Percentiles rank a stretch among this genome's conserved stretches.
phyloP scores from a whole-genome alignment of 2,113 vertebrate species.

The Neogobius melanostomus region DNA sequence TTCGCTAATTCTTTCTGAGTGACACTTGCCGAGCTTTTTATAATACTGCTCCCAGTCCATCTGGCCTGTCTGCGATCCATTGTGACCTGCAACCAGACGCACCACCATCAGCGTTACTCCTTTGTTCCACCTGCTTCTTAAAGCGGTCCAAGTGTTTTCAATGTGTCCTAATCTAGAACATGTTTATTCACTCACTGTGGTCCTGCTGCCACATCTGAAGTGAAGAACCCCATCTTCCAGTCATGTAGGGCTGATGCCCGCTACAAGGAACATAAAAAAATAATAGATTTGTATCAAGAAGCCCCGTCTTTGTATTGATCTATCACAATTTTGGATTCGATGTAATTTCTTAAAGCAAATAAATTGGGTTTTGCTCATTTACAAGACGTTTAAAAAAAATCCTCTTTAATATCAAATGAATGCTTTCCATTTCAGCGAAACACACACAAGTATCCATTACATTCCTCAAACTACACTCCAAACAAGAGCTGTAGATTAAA shows the following conservation, averaged over 20 bases:
- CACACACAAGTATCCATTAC: too few relatives aligned
- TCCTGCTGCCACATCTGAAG: conserved; percentile 98
- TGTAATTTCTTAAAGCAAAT: too few relatives aligned
- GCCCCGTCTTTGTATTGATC: too few relatives aligned
- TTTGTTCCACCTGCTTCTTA: conserved; percentile 25
- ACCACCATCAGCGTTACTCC: conserved; percentile 38
- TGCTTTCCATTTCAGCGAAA: too few relatives aligned
- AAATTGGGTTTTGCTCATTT: too few relatives aligned
- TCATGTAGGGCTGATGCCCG: conserved; percentile 91
- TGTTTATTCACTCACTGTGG: conserved; percentile 82
- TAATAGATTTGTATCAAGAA: background rate
- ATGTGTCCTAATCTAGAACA: background rate
- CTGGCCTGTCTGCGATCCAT: conserved; percentile 75
- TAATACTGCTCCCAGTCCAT: conserved; percentile 78
- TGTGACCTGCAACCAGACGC: conserved; percentile 78
- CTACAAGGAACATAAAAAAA: conserved; percentile 60
- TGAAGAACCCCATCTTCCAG: conserved; percentile 93
- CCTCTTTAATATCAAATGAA: too few relatives aligned
- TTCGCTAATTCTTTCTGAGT: conserved; percentile 24
- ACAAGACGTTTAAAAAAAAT: too few relatives aligned
- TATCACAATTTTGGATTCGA: too few relatives aligned
- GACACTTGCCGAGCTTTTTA: conserved; percentile 71
- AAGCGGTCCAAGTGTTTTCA: conserved; percentile 14
- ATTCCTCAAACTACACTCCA: too few relatives aligned
- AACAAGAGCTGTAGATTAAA: too few relatives aligned